Conservation (phyloP, 2,797 vertebrate species). For the Distichodus sexfasciatus region DNA sequence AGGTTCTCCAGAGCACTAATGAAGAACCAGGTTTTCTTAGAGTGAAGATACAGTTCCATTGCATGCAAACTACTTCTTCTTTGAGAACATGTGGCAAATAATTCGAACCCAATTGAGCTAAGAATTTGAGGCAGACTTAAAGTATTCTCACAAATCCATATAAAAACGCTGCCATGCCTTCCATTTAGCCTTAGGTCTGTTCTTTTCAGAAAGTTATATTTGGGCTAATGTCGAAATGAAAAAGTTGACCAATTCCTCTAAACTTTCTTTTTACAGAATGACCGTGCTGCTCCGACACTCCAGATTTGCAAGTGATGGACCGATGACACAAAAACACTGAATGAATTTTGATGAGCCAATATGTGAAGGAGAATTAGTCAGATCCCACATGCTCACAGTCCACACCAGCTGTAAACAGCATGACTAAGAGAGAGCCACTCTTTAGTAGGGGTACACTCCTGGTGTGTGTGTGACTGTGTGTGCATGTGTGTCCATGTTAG, state of each 20-base stretch:
- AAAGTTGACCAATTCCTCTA: neutral
- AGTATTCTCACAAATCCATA: too few species aligned
- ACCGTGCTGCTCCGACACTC: neutral
- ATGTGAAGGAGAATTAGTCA: conserved; percentile 44
- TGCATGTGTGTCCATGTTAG: neutral
- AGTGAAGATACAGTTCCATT: too few species aligned
- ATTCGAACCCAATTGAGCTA: too few species aligned
- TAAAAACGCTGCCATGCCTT: too few species aligned
- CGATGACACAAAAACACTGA: conserved; percentile 25
- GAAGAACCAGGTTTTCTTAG: too few species aligned
- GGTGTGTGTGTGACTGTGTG: neutral
- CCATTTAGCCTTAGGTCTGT: neutral
- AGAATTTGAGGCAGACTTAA: too few species aligned
- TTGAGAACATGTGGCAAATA: too few species aligned
- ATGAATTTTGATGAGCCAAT: conserved; percentile 35
- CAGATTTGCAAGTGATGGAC: conserved; percentile 27
- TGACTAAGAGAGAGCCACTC: conserved; percentile 16
- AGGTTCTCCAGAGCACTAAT: too few species aligned
- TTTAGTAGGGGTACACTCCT: conserved; percentile 24
- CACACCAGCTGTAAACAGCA: conserved; percentile 26
- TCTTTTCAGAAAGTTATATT: neutral
- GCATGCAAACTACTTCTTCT: too few species aligned
- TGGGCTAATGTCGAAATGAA: neutral
- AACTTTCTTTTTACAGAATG: conserved; percentile 3
- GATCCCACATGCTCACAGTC: conserved; percentile 33